Evolutionary conservation across 1,140 invertebrate species (phyloP), one percentile per base, ranked within the genome.

Genomic region (Tenebrio molitor): DNA sequence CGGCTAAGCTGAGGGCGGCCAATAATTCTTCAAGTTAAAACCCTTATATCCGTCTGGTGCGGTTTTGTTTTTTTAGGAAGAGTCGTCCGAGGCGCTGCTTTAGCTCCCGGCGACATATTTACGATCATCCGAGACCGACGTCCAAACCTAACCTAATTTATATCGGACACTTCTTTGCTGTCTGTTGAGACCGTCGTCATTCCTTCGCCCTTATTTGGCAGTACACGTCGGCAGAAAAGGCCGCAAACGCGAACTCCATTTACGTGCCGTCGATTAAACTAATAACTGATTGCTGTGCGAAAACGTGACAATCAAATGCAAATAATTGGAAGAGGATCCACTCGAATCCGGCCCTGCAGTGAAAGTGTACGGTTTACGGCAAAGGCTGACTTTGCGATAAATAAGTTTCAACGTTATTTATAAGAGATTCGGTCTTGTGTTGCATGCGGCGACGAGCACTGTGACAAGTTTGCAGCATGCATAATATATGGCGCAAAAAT

Each of bases 31-130:
- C 33, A 19, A 70, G 64, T 72, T 74, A 74, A 74, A 74, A 74
- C 73, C 70, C 41, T 69, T 74, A 68, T 74, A 74, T 74, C 70
- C 65, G 64, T 58, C 41, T 63, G 36, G 39, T 58, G 44, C 39
- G 46, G 39, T 72, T 62, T 67, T 74, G 41, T 67, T 74, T 72
- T 72, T 72, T 71, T 65, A 8, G 25, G 14, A 66, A 62, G 42
- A 71, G 39, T 71, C 63, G 64, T 65, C 4, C 64, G 53, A 75
- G 74, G 71, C 62, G 74, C 53, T 73, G 74, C 29, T 73, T 50
- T 75, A 73, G 71, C 74, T 75, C 66, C 65, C 41, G 74, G 74
- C 71, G 74, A 76, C 74, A 76, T 73, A 76, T 76, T 76, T 76
- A 76, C 71, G 74, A 73, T 76, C 74, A 70, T 76, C 68, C 71